A percentile compares a stretch with the other conserved stretches of the same genome.
These are phyloP conservation scores for Hetaerina americana DNA, from an alignment of 1,140 invertebrate species.

Conservation along the genomic window DNA sequence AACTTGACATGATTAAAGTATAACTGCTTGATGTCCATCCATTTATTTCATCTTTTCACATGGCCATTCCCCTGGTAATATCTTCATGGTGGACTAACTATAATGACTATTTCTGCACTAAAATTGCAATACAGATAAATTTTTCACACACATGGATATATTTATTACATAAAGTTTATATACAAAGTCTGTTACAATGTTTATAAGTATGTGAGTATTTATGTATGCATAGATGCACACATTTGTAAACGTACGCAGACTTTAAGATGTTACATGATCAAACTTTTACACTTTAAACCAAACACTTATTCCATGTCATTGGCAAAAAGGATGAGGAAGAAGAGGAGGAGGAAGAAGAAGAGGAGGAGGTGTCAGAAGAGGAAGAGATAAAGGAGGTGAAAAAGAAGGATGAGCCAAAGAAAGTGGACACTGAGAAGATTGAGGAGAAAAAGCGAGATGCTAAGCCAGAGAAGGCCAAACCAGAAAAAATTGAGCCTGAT, in stretches of 20 bases:
- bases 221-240: no score
- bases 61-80: no score
- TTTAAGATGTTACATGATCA: neutral
- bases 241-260: neutral
- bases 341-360: constrained; percentile 1
- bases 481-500: neutral
- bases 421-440: constrained; percentile 25
- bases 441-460: constrained; percentile 20
- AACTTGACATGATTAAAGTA: no score
- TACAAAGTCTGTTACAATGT: no score
- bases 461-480: neutral
- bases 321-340: constrained; percentile 17
- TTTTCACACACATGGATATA: no score
- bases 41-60: no score
- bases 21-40: no score
- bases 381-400: constrained; percentile 28
- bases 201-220: no score
- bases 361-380: neutral
- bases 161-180: no score
- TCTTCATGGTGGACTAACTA: no score
- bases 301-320: constrained; percentile 21
- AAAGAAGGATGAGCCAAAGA: constrained; percentile 28
- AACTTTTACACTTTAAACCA: constrained; percentile 19
- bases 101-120: no score
- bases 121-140: no score